A percentile compares a stretch with the other conserved stretches of the same genome.
phyloP scores from a whole-genome alignment of 1,140 invertebrate species.

The Neodiprion fabricii region DNA sequence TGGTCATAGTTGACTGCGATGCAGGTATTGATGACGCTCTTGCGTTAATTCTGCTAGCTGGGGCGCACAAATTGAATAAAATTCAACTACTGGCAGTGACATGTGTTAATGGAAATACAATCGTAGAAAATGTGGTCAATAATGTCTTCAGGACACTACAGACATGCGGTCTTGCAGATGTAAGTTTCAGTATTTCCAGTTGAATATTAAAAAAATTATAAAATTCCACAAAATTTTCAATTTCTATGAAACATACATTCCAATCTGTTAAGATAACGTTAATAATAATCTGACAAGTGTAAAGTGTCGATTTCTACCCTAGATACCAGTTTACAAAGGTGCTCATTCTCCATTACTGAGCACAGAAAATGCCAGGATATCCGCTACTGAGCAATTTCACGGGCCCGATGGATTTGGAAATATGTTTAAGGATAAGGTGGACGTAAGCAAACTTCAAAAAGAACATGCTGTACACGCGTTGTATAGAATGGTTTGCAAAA shows the following conservation, averaged over 20 bases:
- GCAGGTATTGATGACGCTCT: constrained; percentile 72
- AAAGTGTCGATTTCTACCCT: constrained; percentile 29
- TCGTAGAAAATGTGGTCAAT: constrained; percentile 64
- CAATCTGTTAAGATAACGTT: no score
- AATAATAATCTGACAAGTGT: neutral
- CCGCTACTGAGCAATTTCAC: constrained; percentile 52
- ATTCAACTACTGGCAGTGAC: constrained; percentile 69
- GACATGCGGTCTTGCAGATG: constrained; percentile 57
- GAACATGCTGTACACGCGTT: constrained; percentile 62
- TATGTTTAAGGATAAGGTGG: constrained; percentile 47
- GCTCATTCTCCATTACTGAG: constrained; percentile 62
- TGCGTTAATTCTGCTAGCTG: constrained; percentile 66
- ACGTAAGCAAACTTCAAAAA: constrained; percentile 45
- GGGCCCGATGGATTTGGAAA: constrained; percentile 75
- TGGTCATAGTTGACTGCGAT: constrained; percentile 70
- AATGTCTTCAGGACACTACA: constrained; percentile 69
- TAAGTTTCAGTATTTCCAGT: constrained; percentile 47
- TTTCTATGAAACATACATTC: no score
- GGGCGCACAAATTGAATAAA: constrained; percentile 59
- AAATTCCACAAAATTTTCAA: no score
- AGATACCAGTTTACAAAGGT: constrained; percentile 74
- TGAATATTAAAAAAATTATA: neutral
- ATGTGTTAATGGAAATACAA: constrained; percentile 70
- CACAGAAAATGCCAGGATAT: constrained; percentile 39
- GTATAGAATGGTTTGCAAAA: constrained; percentile 58